A percentile compares a stretch with the other conserved stretches of the same genome.
Conservation (phyloP, 30 jellyfish, hydroid and myxozoan genomes). For the Chrysaora quinquecirrha region DNA sequence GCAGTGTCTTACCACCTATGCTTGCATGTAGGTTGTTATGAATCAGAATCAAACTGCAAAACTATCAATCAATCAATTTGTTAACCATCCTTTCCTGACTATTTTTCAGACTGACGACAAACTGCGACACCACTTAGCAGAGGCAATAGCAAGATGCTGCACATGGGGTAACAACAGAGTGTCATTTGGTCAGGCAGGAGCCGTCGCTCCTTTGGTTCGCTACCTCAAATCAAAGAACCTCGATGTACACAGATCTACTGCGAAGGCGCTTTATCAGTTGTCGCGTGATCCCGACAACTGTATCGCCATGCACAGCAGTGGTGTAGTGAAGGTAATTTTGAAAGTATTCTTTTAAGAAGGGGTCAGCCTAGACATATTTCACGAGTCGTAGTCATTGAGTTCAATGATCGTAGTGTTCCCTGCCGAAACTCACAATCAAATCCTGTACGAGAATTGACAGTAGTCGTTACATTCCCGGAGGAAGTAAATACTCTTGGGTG, state of each 20-base stretch:
- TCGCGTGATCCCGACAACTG: slow-evolving; percentile 98
- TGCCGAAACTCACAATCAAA: too few species aligned
- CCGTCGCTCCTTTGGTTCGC: slow-evolving; percentile 98
- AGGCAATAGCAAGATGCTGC: slow-evolving; percentile 98
- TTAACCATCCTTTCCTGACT: background rate
- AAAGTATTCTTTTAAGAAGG: too few species aligned
- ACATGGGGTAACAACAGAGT: slow-evolving; percentile 99
- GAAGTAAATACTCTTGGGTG: too few species aligned
- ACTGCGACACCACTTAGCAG: slow-evolving; percentile 95
- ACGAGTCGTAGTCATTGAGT: too few species aligned
- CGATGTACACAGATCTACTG: slow-evolving; percentile 95
- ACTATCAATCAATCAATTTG: background rate
- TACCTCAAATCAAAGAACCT: slow-evolving; percentile 76
- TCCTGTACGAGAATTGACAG: too few species aligned
- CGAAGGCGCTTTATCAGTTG: slow-evolving; percentile 93
- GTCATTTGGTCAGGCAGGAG: slow-evolving; percentile 96
- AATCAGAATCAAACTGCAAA: too few species aligned
- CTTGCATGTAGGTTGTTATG: too few species aligned
- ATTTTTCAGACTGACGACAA: slow-evolving; percentile 86
- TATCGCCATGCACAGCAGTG: slow-evolving; percentile 94
- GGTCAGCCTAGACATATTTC: too few species aligned
- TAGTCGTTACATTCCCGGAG: too few species aligned
- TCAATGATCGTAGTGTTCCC: too few species aligned
- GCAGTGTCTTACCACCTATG: too few species aligned
- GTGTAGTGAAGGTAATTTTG: slow-evolving; percentile 92